Conservation (phyloP, 37 sponge, comb jelly and placozoan genomes). For the Aphrocallistes beatrix region DNA sequence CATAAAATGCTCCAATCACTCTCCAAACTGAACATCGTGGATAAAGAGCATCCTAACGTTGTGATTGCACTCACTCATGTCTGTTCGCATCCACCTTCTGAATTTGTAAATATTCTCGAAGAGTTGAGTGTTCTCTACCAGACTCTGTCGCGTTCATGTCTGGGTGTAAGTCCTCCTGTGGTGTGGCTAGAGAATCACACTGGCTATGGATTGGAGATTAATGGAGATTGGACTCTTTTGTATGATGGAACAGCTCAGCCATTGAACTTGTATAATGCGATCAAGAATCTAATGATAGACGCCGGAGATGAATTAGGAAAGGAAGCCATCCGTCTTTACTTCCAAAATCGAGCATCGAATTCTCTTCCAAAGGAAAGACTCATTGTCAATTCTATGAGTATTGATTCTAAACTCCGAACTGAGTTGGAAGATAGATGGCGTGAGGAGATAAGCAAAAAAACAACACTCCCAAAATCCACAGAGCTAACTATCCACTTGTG, state of each 20-base stretch:
- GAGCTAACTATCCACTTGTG: too few relatives aligned
- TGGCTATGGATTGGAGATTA: neutral
- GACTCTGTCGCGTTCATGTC: neutral
- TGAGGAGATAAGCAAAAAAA: too few relatives aligned
- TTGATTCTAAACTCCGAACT: too few relatives aligned
- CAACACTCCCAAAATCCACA: too few relatives aligned
- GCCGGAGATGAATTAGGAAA: constrained; percentile 5
- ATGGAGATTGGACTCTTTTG: constrained; percentile 1
- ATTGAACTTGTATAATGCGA: neutral
- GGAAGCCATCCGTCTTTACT: neutral
- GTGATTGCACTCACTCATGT: constrained; percentile 6
- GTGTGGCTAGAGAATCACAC: neutral
- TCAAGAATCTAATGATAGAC: neutral
- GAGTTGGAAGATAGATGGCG: too few relatives aligned
- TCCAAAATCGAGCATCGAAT: neutral
- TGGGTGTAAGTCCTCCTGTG: neutral
- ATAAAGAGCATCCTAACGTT: neutral
- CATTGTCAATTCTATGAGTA: neutral
- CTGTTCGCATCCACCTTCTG: neutral
- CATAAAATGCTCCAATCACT: neutral
- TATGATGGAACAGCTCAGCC: constrained; percentile 6
- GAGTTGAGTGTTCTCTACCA: neutral
- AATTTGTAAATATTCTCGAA: neutral
- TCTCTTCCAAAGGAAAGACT: neutral
- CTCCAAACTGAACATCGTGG: neutral